A percentile compares a stretch with the other conserved stretches of the same genome.
Evolutionary conservation across 2,797 vertebrate genomes (phyloP).

Genomic region (Gymnothorax reevesii): DNA sequence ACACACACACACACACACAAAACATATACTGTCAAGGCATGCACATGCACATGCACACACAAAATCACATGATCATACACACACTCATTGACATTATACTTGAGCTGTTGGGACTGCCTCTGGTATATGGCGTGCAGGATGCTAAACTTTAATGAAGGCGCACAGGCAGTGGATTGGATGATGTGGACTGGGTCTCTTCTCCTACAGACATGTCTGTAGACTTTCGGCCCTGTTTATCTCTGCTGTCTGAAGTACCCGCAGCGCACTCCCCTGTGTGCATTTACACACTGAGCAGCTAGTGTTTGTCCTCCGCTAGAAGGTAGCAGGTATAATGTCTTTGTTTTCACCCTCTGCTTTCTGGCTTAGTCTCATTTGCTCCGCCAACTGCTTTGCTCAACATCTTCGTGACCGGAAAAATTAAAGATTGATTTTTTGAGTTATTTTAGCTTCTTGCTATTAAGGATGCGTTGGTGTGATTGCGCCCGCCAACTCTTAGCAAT

Average conservation of each 20-base stretch:
- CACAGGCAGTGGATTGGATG: neutral
- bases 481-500: neutral
- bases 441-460: neutral
- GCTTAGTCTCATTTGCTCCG: neutral
- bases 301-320: neutral
- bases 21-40: conserved; percentile 30
- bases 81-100: neutral
- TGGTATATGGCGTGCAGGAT: neutral
- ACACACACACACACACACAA: conserved; percentile 34
- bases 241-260: neutral
- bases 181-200: neutral
- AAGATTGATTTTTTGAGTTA: neutral
- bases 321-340: neutral
- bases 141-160: conserved; percentile 8
- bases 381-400: neutral
- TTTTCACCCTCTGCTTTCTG: neutral
- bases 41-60: conserved; percentile 30
- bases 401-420: no score
- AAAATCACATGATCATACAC: conserved; percentile 1
- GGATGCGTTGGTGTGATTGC: neutral
- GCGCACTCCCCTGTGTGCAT: neutral
- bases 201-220: neutral
- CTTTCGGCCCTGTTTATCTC: neutral
- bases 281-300: neutral
- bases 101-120: neutral